These are phyloP conservation scores for Drosophila hawaiiensis DNA, from an alignment of 2,888 invertebrate genomes.

Conservation along the genomic window DNA sequence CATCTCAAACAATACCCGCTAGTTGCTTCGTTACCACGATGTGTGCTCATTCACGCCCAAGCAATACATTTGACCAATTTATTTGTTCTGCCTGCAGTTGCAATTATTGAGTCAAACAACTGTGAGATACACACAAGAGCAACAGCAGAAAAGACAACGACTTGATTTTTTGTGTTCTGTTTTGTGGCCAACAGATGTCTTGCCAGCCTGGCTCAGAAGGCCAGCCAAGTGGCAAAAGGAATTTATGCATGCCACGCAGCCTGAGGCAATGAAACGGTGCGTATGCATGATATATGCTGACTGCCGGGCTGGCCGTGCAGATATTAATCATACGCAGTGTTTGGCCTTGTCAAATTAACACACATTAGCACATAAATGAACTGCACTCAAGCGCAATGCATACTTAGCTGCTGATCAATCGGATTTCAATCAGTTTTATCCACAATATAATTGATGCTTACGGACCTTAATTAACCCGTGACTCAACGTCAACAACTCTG, in stretches of 20 bases:
- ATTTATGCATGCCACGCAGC: slow-evolving; percentile 42
- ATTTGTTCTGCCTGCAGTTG: slow-evolving; percentile 46
- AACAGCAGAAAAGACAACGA: not conserved
- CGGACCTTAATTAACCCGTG: slow-evolving; percentile 59
- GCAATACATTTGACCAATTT: slow-evolving; percentile 45
- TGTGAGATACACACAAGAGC: slow-evolving; percentile 26
- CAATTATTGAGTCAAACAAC: slow-evolving; percentile 36
- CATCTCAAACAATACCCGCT: slow-evolving; percentile 1
- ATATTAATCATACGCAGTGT: slow-evolving; percentile 59
- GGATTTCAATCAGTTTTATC: slow-evolving; percentile 37
- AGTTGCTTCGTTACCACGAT: slow-evolving; percentile 6
- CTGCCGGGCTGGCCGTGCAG: slow-evolving; percentile 10
- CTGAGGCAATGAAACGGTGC: slow-evolving; percentile 37
- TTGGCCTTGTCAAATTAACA: slow-evolving; percentile 62
- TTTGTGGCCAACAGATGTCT: slow-evolving; percentile 22
- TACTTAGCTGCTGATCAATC: slow-evolving; percentile 17
- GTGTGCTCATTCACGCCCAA: slow-evolving; percentile 49
- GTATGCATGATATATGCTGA: slow-evolving; percentile 51
- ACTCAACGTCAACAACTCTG: slow-evolving; percentile 31
- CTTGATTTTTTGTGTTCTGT: not conserved
- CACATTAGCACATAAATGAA: slow-evolving; percentile 58
- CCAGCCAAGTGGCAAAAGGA: slow-evolving; percentile 72
- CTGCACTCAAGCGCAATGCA: slow-evolving; percentile 14
- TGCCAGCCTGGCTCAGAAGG: slow-evolving; percentile 52
- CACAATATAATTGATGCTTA: slow-evolving; percentile 53